phyloP scores from a whole-genome alignment of 1,140 invertebrate species.

The Diorhabda carinulata region DNA sequence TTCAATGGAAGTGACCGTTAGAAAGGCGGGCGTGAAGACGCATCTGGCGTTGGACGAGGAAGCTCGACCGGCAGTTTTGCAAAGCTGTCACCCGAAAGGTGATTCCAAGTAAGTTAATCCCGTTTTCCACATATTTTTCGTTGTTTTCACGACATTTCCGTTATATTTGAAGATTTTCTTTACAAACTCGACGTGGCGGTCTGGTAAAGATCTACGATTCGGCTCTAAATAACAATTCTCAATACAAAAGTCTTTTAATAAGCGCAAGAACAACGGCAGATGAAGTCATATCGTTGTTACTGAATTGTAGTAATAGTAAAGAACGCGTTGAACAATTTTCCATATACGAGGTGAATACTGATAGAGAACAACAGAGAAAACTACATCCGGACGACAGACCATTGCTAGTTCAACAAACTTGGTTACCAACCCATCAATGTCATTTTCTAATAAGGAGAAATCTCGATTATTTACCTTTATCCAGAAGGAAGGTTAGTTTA shows the following conservation, averaged over 20 bases:
- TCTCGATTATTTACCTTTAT: slow-evolving; percentile 66
- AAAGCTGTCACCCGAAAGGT: slow-evolving; percentile 86
- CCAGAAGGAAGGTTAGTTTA: slow-evolving; percentile 54
- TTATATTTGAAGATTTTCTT: slow-evolving; percentile 67
- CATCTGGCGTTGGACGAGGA: slow-evolving; percentile 83
- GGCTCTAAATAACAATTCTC: slow-evolving; percentile 82
- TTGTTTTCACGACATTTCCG: not conserved
- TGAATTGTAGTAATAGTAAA: slow-evolving; percentile 79
- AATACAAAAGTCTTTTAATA: slow-evolving; percentile 88
- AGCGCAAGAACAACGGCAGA: slow-evolving; percentile 86
- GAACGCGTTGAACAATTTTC: slow-evolving; percentile 82
- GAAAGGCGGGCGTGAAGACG: slow-evolving; percentile 73
- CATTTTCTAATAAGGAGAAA: slow-evolving; percentile 75
- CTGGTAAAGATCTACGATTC: slow-evolving; percentile 88
- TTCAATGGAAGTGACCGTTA: slow-evolving; percentile 87
- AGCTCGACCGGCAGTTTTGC: slow-evolving; percentile 79
- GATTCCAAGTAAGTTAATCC: slow-evolving; percentile 70
- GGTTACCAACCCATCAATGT: slow-evolving; percentile 61
- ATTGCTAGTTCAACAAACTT: slow-evolving; percentile 75
- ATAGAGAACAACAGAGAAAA: slow-evolving; percentile 77
- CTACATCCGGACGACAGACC: slow-evolving; percentile 81
- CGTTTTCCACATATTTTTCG: not conserved
- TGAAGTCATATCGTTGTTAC: slow-evolving; percentile 78
- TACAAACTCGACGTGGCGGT: slow-evolving; percentile 79
- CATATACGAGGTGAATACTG: slow-evolving; percentile 74